phyloP scores from a whole-genome alignment of 2,113 vertebrate species.

The Orientallactaga bullata region DNA sequence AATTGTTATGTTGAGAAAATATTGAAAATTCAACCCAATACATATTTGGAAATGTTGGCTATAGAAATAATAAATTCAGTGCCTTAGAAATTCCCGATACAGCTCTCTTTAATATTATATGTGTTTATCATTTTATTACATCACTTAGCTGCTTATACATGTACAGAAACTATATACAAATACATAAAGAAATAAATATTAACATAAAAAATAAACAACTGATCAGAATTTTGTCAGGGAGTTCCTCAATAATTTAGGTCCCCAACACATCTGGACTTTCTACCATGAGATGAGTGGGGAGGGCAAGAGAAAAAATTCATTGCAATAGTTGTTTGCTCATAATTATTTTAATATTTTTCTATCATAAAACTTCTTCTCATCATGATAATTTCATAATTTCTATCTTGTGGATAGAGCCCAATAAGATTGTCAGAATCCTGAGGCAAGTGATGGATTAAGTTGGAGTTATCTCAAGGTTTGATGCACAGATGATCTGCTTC shows the following conservation, averaged over 20 bases:
- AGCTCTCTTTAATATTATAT: background rate
- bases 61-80: slow-evolving; percentile 10
- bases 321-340: background rate
- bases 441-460: background rate
- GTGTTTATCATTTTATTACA: background rate
- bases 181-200: background rate
- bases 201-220: background rate
- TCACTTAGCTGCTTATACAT: background rate
- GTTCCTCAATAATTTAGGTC: background rate
- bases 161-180: no score
- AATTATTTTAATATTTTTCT: background rate
- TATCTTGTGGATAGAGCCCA: background rate
- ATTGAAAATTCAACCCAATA: slow-evolving; percentile 32
- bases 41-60: slow-evolving; percentile 31
- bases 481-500: background rate
- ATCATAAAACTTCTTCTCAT: background rate
- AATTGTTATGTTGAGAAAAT: slow-evolving; percentile 48
- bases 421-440: background rate
- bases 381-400: background rate
- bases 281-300: background rate
- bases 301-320: background rate
- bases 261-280: background rate
- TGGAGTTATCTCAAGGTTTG: background rate
- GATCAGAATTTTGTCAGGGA: background rate
- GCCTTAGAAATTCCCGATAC: background rate